phyloP scores from a whole-genome alignment of 1,140 invertebrate genomes.

The Macrobrachium nipponense region DNA sequence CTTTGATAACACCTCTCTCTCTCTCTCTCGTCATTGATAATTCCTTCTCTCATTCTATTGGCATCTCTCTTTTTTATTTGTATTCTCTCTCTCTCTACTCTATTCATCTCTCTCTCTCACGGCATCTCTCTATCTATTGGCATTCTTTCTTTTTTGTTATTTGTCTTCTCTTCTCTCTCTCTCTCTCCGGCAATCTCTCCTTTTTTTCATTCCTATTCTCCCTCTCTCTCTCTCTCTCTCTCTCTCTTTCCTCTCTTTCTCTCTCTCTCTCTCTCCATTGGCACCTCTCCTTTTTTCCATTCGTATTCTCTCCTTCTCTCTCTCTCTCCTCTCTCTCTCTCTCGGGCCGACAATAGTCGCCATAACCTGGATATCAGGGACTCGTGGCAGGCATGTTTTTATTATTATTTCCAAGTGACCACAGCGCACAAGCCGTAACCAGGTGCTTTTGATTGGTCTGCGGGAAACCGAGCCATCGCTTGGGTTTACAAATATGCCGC shows the following conservation, averaged over 20 bases:
- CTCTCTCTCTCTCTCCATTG: conserved; percentile 37
- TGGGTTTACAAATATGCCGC: too few relatives aligned
- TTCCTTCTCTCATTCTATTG: conserved; percentile 1
- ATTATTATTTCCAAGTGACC: too few relatives aligned
- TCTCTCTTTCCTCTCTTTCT: conserved; percentile 1
- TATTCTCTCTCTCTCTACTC: conserved; percentile 5
- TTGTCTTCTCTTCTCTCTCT: background rate
- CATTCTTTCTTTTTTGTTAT: background rate
- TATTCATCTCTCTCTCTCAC: background rate
- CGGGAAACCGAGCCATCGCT: too few relatives aligned
- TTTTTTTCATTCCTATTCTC: conserved; percentile 10
- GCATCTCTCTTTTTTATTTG: background rate
- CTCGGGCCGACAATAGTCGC: background rate
- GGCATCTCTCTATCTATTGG: background rate
- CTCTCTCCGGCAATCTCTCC: background rate
- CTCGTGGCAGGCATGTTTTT: too few relatives aligned
- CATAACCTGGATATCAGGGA: background rate
- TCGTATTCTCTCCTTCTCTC: conserved; percentile 33
- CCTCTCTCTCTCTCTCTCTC: conserved; percentile 29
- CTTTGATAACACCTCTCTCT: background rate
- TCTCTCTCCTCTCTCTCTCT: conserved; percentile 40
- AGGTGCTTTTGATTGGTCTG: too few relatives aligned
- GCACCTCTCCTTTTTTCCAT: conserved; percentile 4
- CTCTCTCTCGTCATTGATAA: background rate
- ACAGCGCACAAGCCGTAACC: too few relatives aligned